A percentile compares a stretch with the other conserved stretches of the same genome.
These are phyloP conservation scores for Papilio elwesi DNA, from an alignment of 2,888 invertebrate genomes.

Conservation along the genomic window DNA sequence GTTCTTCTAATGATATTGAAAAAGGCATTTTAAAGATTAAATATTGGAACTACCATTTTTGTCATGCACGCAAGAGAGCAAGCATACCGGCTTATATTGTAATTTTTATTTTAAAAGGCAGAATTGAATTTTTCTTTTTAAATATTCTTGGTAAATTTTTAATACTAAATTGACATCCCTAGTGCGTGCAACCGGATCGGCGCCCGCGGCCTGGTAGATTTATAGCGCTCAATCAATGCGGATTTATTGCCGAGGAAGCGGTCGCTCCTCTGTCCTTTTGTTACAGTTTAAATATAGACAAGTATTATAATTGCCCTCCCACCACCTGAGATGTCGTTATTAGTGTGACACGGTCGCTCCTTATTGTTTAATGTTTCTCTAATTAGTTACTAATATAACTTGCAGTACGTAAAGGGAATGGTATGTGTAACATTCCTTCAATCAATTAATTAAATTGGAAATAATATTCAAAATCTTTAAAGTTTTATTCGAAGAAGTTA, in stretches of 20 bases:
- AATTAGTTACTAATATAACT: neutral
- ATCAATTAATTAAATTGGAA: too few relatives aligned
- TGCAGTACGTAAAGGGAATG: neutral
- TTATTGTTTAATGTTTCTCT: conserved; percentile 14
- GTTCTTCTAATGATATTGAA: too few relatives aligned
- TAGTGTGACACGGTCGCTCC: conserved; percentile 24
- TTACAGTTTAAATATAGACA: conserved; percentile 70
- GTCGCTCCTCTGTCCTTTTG: conserved; percentile 68
- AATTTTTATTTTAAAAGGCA: neutral
- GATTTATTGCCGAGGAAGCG: conserved; percentile 82
- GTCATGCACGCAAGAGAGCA: too few relatives aligned
- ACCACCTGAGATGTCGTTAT: conserved; percentile 47
- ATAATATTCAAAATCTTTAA: too few relatives aligned
- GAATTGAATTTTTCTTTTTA: neutral
- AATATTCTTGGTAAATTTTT: neutral
- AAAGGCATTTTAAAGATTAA: too few relatives aligned
- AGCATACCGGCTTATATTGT: neutral
- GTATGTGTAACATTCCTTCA: too few relatives aligned
- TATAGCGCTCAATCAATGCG: conserved; percentile 83
- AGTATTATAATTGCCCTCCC: conserved; percentile 72
- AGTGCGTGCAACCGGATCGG: conserved; percentile 61
- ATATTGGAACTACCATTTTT: too few relatives aligned
- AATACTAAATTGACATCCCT: conserved; percentile 53
- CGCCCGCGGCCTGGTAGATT: conserved; percentile 71
- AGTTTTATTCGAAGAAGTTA: too few relatives aligned